A percentile compares a stretch with the other conserved stretches of the same genome.
Conservation (phyloP, 2,888 invertebrate genomes). For the Ichneumon xanthorius region DNA sequence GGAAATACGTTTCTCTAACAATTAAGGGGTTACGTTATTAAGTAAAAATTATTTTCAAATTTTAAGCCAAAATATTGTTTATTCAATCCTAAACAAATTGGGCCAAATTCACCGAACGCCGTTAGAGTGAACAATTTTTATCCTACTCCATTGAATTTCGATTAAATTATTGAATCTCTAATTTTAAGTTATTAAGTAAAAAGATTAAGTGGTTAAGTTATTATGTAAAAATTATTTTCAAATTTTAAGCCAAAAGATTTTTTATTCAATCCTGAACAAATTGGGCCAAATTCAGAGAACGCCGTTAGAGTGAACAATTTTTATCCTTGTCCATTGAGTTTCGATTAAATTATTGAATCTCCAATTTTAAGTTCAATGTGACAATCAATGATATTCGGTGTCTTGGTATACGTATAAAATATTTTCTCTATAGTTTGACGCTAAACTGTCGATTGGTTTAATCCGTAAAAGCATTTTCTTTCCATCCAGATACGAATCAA, state of each 20-base stretch:
- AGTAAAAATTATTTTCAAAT: no score
- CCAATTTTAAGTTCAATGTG: not conserved
- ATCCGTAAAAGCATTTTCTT: no score
- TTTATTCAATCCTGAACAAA: not conserved
- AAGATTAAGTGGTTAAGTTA: no score
- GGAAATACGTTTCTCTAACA: no score
- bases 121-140: not conserved
- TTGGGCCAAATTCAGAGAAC: not conserved
- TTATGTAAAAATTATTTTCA: no score
- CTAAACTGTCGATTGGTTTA: no score
- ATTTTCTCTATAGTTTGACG: no score
- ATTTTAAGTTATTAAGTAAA: not conserved
- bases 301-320: not conserved
- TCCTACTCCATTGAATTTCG: not conserved
- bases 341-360: not conserved
- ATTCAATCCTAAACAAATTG: not conserved
- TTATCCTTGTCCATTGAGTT: not conserved
- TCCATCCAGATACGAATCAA: no score
- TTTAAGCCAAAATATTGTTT: not conserved
- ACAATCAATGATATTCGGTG: not conserved
- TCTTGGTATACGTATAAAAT: no score
- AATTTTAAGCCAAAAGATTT: not conserved
- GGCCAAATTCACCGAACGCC: not conserved
- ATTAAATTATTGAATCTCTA: not conserved
- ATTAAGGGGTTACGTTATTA: no score